Evolutionary conservation across 2,888 invertebrate genomes (phyloP), one percentile per base, ranked within the genome.

Genomic region (Chouioia cunea): DNA sequence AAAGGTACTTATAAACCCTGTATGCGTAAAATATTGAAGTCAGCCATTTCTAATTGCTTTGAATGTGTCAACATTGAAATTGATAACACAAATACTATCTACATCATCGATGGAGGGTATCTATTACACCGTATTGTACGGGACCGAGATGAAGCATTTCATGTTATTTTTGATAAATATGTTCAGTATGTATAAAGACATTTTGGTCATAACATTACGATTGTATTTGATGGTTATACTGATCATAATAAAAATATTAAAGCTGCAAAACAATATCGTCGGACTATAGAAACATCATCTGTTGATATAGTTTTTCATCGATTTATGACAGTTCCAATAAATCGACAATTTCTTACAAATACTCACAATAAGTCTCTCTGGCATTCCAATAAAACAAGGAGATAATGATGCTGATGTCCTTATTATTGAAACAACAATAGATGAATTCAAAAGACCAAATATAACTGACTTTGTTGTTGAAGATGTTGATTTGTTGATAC

Each of bases 71-170:
- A 71, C 50, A 71, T 73, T 50, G 69, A 76, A 47, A 74, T 66
- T 73, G 16, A 14, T 16, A 2, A 47, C 48, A 77, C 75, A 71
- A 76, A 76, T 76, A 75, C 71, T 50, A 75, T 74, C 23, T 79
- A 74, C 73, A 76, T 80, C 22, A 75, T 79, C 47, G 79, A 76
- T 74, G 80, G 79, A 56, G 79, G 78, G 75, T 78, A 76, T 76
- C 76, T 81, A 72, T 74, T 79, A 53, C 81, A 82, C 76, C 79
- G 75, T 50, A 79, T 82, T 60, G 79, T 80, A 68, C 81, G 81
- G 80, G 75, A 74, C 62, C 76, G 69, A 77, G 76, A 79, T 43
- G 78, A 79, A 71, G 77, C 69, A 77, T n/a, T n/a, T 56, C 54
- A 54, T 50, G 23, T 68, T 66, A 71, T 80, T 73, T 72, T 77